Evolutionary conservation across 2,113 vertebrate genomes (phyloP).

Genomic region (Alouatta palliata): DNA sequence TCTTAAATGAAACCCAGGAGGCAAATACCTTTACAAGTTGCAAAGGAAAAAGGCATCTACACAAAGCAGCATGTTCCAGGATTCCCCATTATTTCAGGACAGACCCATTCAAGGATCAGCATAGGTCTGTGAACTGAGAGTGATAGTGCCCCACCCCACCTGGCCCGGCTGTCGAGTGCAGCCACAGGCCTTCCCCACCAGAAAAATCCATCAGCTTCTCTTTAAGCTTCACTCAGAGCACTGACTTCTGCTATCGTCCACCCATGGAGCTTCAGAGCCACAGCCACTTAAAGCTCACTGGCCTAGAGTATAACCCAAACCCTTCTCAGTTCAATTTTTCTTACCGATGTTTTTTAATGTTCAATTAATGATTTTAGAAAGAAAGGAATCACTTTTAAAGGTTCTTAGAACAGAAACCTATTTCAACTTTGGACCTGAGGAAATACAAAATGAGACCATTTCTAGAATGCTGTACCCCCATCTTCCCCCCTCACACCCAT

Average conservation of each 20-base stretch:
- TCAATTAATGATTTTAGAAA: neutral
- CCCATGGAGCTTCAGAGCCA: neutral
- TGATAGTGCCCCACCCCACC: accelerated
- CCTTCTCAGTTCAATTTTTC: neutral
- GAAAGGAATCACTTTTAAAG: neutral
- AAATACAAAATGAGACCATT: neutral
- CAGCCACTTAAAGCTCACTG: neutral
- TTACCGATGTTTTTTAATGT: neutral
- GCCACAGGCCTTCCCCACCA: neutral
- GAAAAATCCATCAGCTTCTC: neutral
- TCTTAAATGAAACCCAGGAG: neutral
- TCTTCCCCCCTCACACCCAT: too few species aligned
- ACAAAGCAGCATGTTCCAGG: accelerated
- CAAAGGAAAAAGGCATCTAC: neutral
- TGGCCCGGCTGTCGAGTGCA: neutral
- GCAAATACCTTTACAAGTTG: neutral
- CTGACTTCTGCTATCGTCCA: too few species aligned
- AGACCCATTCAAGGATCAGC: neutral
- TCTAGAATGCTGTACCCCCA: neutral
- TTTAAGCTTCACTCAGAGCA: accelerated
- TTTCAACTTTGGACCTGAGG: neutral
- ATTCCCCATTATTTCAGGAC: neutral
- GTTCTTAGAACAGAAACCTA: neutral
- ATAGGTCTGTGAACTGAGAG: neutral
- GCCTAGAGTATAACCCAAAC: neutral